phyloP scores from a whole-genome alignment of 1,140 invertebrate species.

The Hydropsyche tenuis region DNA sequence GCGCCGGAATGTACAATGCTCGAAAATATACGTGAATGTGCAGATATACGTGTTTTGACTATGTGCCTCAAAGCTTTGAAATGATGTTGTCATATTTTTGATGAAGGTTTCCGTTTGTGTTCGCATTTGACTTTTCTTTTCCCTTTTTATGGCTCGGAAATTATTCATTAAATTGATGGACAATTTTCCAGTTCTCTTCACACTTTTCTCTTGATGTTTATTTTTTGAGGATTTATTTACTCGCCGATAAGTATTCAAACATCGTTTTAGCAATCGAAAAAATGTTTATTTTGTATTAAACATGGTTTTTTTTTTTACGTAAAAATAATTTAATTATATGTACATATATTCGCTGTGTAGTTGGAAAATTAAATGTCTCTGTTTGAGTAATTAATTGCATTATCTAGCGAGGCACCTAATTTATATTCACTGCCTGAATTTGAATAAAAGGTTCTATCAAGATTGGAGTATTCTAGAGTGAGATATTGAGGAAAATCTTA shows the following conservation, averaged over 20 bases:
- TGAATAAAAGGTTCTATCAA: slow-evolving; percentile 5
- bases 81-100: slow-evolving; percentile 20
- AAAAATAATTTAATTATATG: neutral
- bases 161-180: slow-evolving; percentile 20
- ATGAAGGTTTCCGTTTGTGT: slow-evolving; percentile 13
- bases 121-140: slow-evolving; percentile 4
- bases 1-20: no score
- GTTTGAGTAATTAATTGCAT: slow-evolving; percentile 15
- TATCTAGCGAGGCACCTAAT: neutral
- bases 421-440: slow-evolving; percentile 6
- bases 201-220: slow-evolving; percentile 2
- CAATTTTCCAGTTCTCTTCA: slow-evolving; percentile 19
- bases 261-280: no score
- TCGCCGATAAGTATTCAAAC: no score
- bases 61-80: no score
- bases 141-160: neutral
- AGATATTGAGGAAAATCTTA: neutral
- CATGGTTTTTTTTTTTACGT: neutral
- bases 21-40: no score
- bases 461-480: neutral
- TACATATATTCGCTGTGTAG: neutral
- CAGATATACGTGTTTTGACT: no score
- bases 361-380: slow-evolving; percentile 3
- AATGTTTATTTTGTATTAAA: neutral
- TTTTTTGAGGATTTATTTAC: neutral